Percentiles rank a stretch among this genome's conserved stretches.
Evolutionary conservation across 2,113 vertebrate species (phyloP).

Genomic region (Shinisaurus crocodilurus): DNA sequence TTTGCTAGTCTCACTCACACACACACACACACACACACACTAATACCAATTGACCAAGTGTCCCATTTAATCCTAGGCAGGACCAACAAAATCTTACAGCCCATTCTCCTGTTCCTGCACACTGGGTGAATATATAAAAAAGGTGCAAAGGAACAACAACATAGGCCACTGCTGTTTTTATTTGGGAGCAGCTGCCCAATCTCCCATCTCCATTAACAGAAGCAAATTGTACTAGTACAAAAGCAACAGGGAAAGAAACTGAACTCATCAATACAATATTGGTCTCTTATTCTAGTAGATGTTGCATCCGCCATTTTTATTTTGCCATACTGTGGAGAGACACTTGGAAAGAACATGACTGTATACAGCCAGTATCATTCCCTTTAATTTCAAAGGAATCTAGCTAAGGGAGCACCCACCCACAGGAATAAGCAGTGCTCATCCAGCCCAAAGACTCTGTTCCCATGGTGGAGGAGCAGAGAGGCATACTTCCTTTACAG

Average conservation of each 20-base stretch:
- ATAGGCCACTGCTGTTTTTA: neutral
- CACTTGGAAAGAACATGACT: neutral
- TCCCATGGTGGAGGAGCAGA: neutral
- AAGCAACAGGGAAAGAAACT: neutral
- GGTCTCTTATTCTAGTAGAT: neutral
- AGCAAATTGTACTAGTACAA: neutral
- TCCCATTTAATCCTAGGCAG: neutral
- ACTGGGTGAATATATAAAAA: too few species aligned
- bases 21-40: neutral
- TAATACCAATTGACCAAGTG: neutral
- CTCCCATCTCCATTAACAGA: neutral
- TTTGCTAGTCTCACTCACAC: neutral
- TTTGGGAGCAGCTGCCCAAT: neutral
- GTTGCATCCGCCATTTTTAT: accelerated
- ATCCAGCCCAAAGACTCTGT: neutral
- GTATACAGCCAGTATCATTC: neutral
- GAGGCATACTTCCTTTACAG: neutral
- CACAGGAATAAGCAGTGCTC: neutral
- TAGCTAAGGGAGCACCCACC: neutral
- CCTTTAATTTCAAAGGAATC: slow-evolving; percentile 12
- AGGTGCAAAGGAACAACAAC: neutral
- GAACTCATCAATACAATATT: neutral
- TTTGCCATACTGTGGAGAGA: neutral
- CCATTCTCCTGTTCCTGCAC: neutral
- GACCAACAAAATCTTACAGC: too few species aligned